Evolutionary conservation across 2,797 vertebrate species (phyloP).

Genomic region (Anguilla marmorata): DNA sequence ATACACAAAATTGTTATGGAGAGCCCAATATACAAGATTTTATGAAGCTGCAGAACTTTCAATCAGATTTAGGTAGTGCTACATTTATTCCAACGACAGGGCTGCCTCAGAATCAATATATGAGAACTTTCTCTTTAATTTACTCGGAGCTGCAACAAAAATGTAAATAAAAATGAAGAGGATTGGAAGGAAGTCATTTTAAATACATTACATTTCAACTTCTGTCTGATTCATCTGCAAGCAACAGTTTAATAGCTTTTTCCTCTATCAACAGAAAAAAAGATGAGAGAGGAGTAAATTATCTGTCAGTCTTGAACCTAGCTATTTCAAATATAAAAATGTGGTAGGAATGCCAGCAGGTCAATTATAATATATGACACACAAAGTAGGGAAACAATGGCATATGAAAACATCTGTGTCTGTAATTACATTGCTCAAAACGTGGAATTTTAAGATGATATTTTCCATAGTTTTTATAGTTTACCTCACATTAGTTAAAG

Average conservation of each 20-base stretch:
- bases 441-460: constrained; percentile 19
- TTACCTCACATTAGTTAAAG: background rate
- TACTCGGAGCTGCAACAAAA: background rate
- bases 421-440: constrained; percentile 46
- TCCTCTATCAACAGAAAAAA: constrained; percentile 43
- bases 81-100: background rate
- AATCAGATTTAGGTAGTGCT: background rate
- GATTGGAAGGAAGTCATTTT: constrained; percentile 25
- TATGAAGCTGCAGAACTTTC: constrained; percentile 1
- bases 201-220: constrained; percentile 27
- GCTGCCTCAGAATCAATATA: background rate
- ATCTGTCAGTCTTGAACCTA: constrained; percentile 28
- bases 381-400: constrained; percentile 29
- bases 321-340: constrained; percentile 40
- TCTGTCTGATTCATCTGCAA: constrained; percentile 36
- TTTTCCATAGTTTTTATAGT: too few relatives aligned
- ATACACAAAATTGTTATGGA: background rate
- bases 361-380: constrained; percentile 47
- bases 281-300: constrained; percentile 23
- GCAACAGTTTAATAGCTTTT: constrained; percentile 53
- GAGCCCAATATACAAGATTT: background rate
- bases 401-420: constrained; percentile 42
- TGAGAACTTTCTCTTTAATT: constrained; percentile 11
- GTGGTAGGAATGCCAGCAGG: constrained; percentile 51
- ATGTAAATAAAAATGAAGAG: constrained; percentile 34